phyloP scores from a whole-genome alignment of 1,140 invertebrate genomes.

The Bombus huntii region DNA sequence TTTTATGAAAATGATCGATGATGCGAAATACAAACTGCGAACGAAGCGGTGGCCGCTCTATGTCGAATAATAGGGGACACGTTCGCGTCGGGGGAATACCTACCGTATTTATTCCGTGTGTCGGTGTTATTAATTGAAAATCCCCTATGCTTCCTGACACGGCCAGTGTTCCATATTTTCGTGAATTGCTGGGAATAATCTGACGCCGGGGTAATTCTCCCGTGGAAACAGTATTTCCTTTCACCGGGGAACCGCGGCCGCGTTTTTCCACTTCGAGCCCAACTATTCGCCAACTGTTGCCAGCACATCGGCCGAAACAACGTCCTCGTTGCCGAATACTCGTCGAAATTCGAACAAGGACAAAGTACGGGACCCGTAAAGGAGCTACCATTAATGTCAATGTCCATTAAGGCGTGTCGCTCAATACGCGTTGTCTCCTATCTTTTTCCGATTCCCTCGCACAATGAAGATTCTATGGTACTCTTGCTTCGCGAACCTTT shows the following conservation, averaged over 20 bases:
- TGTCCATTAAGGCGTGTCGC: not conserved
- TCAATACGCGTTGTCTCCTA: too few relatives aligned
- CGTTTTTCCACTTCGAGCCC: not conserved
- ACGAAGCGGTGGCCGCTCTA: not conserved
- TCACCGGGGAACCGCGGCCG: too few relatives aligned
- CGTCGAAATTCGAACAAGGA: not conserved
- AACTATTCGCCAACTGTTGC: not conserved
- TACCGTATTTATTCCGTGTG: constrained; percentile 3
- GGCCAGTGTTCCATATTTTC: not conserved
- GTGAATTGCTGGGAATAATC: not conserved
- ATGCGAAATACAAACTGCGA: not conserved
- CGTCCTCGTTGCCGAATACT: not conserved
- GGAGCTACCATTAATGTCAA: not conserved
- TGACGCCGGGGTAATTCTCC: not conserved
- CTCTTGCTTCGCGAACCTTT: too few relatives aligned
- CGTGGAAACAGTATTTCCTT: not conserved
- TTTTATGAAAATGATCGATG: not conserved
- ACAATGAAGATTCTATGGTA: too few relatives aligned
- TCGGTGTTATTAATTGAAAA: constrained; percentile 36
- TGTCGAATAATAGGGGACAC: not conserved
- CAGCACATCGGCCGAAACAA: not conserved
- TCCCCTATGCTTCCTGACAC: not conserved
- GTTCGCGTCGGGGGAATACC: not conserved
- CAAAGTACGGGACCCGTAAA: not conserved
- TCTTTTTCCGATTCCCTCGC: too few relatives aligned